A percentile compares a stretch with the other conserved stretches of the same genome.
phyloP scores from a whole-genome alignment of 2,888 invertebrate genomes.

The Anodontia alba region DNA sequence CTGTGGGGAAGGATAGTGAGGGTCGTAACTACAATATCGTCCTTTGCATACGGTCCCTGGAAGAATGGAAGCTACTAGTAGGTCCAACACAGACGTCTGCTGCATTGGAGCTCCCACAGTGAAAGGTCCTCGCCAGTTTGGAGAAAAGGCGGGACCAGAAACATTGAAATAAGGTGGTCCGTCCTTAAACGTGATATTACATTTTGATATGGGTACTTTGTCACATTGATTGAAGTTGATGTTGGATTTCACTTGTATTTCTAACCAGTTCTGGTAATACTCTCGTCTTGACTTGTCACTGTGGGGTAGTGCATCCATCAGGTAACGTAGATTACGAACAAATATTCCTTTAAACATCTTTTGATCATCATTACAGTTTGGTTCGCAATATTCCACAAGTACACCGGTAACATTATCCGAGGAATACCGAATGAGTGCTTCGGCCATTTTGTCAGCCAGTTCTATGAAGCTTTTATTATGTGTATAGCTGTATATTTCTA shows the following conservation, averaged over 20 bases:
- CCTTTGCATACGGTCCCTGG: slow-evolving; percentile 64
- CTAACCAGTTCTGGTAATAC: slow-evolving; percentile 62
- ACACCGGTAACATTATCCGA: slow-evolving; percentile 60
- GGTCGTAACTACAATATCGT: slow-evolving; percentile 63
- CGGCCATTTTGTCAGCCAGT: slow-evolving; percentile 62
- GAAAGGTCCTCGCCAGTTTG: slow-evolving; percentile 69
- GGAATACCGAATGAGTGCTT: slow-evolving; percentile 54
- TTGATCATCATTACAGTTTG: slow-evolving; percentile 64
- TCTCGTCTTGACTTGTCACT: slow-evolving; percentile 34
- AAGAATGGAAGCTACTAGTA: slow-evolving; percentile 64
- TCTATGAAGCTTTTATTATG: slow-evolving; percentile 50
- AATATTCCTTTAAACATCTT: slow-evolving; percentile 72
- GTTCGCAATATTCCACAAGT: slow-evolving; percentile 66
- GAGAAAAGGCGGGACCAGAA: slow-evolving; percentile 69
- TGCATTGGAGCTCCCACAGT: slow-evolving; percentile 68
- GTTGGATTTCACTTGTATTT: slow-evolving; percentile 56
- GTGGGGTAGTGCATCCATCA: slow-evolving; percentile 57
- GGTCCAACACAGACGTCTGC: slow-evolving; percentile 66
- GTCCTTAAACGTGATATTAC: slow-evolving; percentile 69
- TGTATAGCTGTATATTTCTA: slow-evolving; percentile 62
- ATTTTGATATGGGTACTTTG: slow-evolving; percentile 57
- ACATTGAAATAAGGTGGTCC: slow-evolving; percentile 66
- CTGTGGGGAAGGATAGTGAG: slow-evolving; percentile 63
- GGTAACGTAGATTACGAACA: slow-evolving; percentile 61
- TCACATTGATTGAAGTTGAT: slow-evolving; percentile 63